Base-by-base conservation (phyloP, 2,888 invertebrate genomes). In the Cheilosia vulpina region DNA sequence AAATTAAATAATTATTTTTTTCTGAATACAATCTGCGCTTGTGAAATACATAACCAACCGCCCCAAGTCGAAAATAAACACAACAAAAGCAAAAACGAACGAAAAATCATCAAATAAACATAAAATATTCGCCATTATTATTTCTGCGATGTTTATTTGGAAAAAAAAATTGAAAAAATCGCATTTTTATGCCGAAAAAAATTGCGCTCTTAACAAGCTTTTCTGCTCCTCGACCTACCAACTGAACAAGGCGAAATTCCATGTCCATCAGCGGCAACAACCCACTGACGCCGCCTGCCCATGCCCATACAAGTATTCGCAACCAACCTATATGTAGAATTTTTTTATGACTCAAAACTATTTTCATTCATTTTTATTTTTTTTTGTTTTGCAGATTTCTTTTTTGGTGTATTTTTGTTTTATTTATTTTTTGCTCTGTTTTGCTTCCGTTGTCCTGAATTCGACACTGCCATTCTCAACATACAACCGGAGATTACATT, bases 361-460 rank as follows among this genome's bases (percentile, higher is more conserved):
- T 85, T 85, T 85, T 81, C 81, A 81, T 81, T 85, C 81, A 81
- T 60, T 83, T 72, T 71, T 66, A 52, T 69, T 76, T 85, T 52
- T 31, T 53, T 53, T 41, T 60, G 9, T 58, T 38, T 41, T 43
- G 66, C 55, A 52, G 53, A 69, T 71, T 58, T 72, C 34, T 60
- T 76, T 41, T 11, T 50, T 47, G 13, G 57, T 41, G 24, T 55
- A 47, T 76, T 81, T 53, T 58, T 43, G 77, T 65, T 31, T 31
- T 9, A 2, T 31, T 31, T 55, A 47, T 80, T 81, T 53, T 50
- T 81, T 65, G 17, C 38, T 85, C 76, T 85, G 81, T 85, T 85
- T 85, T 85, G 85, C 81, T 85, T 85, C 85, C 85, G 85, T 85
- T 85, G 85, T 85, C 85, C 85, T 85, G 85, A 85, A 85, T 85